Evolutionary conservation across 2,797 vertebrate genomes (phyloP), one percentile per base, ranked within the genome.

Genomic region (Neosilurus hyrtlii): DNA sequence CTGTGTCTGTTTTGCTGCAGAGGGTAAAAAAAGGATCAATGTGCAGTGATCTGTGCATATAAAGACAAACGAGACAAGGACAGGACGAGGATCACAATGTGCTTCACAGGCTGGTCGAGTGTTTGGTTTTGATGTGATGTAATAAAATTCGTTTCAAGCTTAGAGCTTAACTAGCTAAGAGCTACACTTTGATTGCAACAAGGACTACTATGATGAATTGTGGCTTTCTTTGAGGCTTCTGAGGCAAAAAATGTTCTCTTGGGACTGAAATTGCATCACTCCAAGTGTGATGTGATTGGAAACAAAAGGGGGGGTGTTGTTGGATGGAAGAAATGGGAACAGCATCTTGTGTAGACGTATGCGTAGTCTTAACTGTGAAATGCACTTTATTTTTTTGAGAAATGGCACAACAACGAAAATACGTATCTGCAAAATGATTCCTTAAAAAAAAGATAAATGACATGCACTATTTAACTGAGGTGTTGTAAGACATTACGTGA

Each of bases 341-440:
- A 92, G 92, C 92, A 94, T 94, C 90, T 92, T 94, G 92, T 94
- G 91, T 93, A 94, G 90, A 94, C 80, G 89, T 94, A 92, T 92
- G 91, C 88, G 56, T 94, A 88, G 92, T 92, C 94, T 91, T 94
- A 90, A 93, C 94, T 94, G 93, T 95, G 91, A 95, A 95, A 95
- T 94, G 95, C 95, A 95, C 94, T 95, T 95, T 95, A 95, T 94
- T 95, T 94, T 93, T 91, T 88, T 85, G 86, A 94, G 89, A 91
- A 93, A 94, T 91, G 94, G 94, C 95, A 95, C 94, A 94, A 94
- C 84, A 89, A 59, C 30, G 89, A 35, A 43, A 67, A 91, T 89
- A 93, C 92, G 91, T 93, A 95, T 94, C 94, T 95, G 94, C 94
- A 95, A 95, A 95, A 93, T 92, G 3, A 52, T 66, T 78, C 89